A percentile compares a stretch with the other conserved stretches of the same genome.
Conservation (phyloP, 2,888 invertebrate species). For the Spodoptera littoralis region DNA sequence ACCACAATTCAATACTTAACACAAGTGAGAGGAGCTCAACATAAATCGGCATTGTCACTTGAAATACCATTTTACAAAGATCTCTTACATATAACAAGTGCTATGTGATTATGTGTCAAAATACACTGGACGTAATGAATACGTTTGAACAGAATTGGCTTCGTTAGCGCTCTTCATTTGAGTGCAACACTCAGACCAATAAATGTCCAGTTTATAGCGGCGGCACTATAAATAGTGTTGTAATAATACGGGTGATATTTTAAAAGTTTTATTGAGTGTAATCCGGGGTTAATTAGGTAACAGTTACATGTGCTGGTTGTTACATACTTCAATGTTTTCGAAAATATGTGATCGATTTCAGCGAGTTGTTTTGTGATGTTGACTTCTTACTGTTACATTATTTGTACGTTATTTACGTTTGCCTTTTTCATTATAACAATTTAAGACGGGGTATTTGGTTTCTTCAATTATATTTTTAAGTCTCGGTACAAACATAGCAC, state of each 20-base stretch:
- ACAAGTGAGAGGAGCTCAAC: slow-evolving; percentile 25
- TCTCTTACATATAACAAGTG: not conserved
- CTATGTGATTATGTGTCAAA: slow-evolving; percentile 1
- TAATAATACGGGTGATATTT: slow-evolving; percentile 35
- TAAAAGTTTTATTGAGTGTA: slow-evolving; percentile 36
- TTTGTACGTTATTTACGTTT: too few relatives aligned
- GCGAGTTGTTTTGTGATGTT: too few relatives aligned
- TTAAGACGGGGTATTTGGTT: too few relatives aligned
- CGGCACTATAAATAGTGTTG: slow-evolving; percentile 42
- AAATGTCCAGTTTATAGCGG: slow-evolving; percentile 51
- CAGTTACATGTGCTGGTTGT: slow-evolving; percentile 31
- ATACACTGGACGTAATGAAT: slow-evolving; percentile 10
- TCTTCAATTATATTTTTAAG: too few relatives aligned
- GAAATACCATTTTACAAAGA: slow-evolving; percentile 14
- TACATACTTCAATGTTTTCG: not conserved
- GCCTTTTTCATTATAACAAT: too few relatives aligned
- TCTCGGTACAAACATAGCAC: not conserved
- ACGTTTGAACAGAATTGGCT: slow-evolving; percentile 42
- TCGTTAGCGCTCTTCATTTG: slow-evolving; percentile 55
- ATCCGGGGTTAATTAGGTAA: slow-evolving; percentile 47
- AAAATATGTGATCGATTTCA: too few relatives aligned
- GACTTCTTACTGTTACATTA: too few relatives aligned
- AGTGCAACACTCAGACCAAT: slow-evolving; percentile 44
- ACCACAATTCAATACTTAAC: slow-evolving; percentile 23
- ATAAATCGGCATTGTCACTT: slow-evolving; percentile 27